Conservation (phyloP, 1,140 invertebrate species). For the Caligus rogercresseyi region DNA sequence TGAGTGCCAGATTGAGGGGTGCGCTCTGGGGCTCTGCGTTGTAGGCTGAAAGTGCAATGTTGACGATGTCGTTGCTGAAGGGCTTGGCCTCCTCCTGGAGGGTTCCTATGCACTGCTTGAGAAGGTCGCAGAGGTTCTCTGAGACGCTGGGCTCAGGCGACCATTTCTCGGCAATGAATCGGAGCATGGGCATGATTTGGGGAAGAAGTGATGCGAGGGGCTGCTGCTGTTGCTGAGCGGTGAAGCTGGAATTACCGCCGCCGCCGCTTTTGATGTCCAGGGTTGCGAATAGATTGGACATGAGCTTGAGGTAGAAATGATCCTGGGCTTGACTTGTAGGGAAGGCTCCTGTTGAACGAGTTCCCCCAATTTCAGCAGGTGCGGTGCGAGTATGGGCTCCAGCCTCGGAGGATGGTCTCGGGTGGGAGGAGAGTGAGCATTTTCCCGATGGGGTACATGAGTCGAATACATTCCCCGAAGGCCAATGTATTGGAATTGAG, state of each 20-base stretch:
- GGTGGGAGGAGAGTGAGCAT: constrained; percentile 46
- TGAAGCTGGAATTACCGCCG: neutral
- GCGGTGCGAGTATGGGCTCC: constrained; percentile 45
- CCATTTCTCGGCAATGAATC: constrained; percentile 37
- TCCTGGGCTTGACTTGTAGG: constrained; percentile 32
- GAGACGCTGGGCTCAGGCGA: constrained; percentile 37
- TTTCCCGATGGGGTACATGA: constrained; percentile 58
- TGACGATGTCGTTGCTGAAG: constrained; percentile 42
- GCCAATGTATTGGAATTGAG: constrained; percentile 36
- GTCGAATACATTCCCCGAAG: constrained; percentile 42
- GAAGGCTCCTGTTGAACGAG: constrained; percentile 26
- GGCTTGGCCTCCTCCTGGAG: constrained; percentile 44
- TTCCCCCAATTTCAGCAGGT: constrained; percentile 42
- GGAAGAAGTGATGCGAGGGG: constrained; percentile 38
- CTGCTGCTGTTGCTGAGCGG: constrained; percentile 27
- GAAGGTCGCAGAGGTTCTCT: constrained; percentile 45
- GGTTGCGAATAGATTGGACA: constrained; percentile 46
- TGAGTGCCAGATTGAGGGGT: constrained; percentile 49
- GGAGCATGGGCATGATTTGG: constrained; percentile 40
- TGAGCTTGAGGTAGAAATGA: constrained; percentile 44
- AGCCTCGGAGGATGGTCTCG: constrained; percentile 46
- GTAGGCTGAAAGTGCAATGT: constrained; percentile 49
- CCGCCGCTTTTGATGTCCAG: constrained; percentile 32
- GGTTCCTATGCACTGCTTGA: constrained; percentile 47
- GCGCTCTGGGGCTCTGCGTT: constrained; percentile 43